These are phyloP conservation scores for Melipona beecheii DNA, from an alignment of 2,888 invertebrate species.

Conservation along the genomic window DNA sequence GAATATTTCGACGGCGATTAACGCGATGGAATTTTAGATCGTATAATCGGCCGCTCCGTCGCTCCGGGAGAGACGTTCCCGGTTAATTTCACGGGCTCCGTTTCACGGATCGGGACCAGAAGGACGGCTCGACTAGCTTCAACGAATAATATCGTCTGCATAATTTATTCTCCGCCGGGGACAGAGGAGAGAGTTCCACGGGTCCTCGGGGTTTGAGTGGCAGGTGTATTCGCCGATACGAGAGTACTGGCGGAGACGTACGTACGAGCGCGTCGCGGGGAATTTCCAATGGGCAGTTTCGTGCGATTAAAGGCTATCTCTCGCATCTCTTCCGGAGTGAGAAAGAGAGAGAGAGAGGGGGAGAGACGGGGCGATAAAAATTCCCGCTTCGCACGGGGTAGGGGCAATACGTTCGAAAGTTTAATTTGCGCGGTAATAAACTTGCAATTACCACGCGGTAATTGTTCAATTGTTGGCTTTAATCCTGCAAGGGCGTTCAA, in stretches of 20 bases:
- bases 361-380: too few species aligned
- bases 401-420: neutral
- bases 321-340: too few species aligned
- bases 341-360: too few species aligned
- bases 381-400: too few species aligned
- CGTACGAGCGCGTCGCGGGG: neutral
- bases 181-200: neutral
- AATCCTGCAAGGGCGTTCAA: neutral
- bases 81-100: neutral
- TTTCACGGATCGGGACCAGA: neutral
- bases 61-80: neutral
- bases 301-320: neutral
- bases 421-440: neutral
- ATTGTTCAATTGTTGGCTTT: neutral
- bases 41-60: slow-evolving; percentile 5
- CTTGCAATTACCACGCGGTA: neutral
- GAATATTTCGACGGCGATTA: slow-evolving; percentile 30
- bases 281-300: neutral
- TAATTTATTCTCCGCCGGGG: slow-evolving; percentile 8
- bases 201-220: neutral
- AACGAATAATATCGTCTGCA: neutral
- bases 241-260: neutral
- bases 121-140: neutral
- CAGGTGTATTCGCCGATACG: neutral
- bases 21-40: slow-evolving; percentile 32